A percentile compares a stretch with the other conserved stretches of the same genome.
These are phyloP conservation scores for Hestina assimilis DNA, from an alignment of 1,140 invertebrate species.

Conservation along the genomic window DNA sequence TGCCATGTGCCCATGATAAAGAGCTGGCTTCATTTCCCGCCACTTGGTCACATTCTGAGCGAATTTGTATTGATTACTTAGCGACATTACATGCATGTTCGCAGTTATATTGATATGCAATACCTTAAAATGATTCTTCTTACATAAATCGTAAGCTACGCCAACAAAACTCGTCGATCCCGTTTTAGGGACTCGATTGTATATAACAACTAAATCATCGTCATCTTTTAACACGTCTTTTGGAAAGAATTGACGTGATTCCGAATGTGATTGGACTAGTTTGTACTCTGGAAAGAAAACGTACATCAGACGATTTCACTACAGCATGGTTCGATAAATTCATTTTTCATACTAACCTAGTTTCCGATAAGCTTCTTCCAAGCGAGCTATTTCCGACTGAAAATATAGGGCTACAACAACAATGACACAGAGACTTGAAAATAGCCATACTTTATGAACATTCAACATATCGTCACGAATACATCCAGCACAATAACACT, in stretches of 20 bases:
- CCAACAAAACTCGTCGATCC: constrained; percentile 99
- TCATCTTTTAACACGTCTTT: constrained; percentile 57
- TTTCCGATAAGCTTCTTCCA: constrained; percentile 61
- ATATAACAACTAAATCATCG: constrained; percentile 90
- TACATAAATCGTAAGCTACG: constrained; percentile 97
- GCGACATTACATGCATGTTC: constrained; percentile 95
- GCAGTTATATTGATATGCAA: constrained; percentile 97
- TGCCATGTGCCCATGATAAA: constrained; percentile 98
- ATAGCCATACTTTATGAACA: constrained; percentile 67
- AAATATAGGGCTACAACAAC: constrained; percentile 68
- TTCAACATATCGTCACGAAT: constrained; percentile 60
- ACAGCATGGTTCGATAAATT: constrained; percentile 2
- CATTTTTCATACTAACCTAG: constrained; percentile 43
- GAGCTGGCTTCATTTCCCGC: constrained; percentile 92
- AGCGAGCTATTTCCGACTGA: constrained; percentile 64
- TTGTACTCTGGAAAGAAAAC: constrained; percentile 64
- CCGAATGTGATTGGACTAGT: constrained; percentile 52
- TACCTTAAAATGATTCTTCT: constrained; percentile 90
- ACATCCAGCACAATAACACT: constrained; percentile 24
- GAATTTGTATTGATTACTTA: constrained; percentile 95
- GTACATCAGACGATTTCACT: constrained; percentile 13
- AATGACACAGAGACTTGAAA: constrained; percentile 66
- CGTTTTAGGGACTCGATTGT: constrained; percentile 99
- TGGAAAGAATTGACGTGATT: constrained; percentile 59
- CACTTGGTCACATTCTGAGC: constrained; percentile 94